These are phyloP conservation scores for Choreutis nemorana DNA, from an alignment of 2,888 invertebrate species.

Conservation along the genomic window DNA sequence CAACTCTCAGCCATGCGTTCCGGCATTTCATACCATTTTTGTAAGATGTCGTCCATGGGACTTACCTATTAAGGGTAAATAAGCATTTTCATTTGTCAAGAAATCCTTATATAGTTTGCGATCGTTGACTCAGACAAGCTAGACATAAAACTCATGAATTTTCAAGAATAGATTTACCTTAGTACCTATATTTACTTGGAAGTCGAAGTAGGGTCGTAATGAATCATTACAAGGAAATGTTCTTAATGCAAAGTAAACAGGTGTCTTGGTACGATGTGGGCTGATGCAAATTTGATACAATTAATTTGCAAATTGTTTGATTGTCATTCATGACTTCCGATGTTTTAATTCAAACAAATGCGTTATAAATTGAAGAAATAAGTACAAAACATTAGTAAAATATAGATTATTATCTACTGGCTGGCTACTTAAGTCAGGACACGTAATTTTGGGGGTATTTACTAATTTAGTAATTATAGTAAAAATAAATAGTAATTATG, in stretches of 20 bases:
- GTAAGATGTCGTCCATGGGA: slow-evolving; percentile 29
- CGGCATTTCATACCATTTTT: slow-evolving; percentile 47
- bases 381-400: no score
- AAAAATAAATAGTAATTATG: no score
- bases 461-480: no score
- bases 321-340: no score
- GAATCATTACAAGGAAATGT: slow-evolving; percentile 45
- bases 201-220: slow-evolving; percentile 18
- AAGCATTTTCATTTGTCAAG: slow-evolving; percentile 38
- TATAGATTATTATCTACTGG: no score
- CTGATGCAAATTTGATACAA: slow-evolving; percentile 29
- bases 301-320: no score
- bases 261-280: slow-evolving; percentile 29
- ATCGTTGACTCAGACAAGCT: slow-evolving; percentile 37
- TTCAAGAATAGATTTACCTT: slow-evolving; percentile 26
- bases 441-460: no score
- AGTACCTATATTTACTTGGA: slow-evolving; percentile 11
- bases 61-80: slow-evolving; percentile 41
- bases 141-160: slow-evolving; percentile 29
- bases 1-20: slow-evolving; percentile 30
- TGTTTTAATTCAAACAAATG: no score
- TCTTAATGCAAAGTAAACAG: slow-evolving; percentile 32
- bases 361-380: no score
- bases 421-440: no score
- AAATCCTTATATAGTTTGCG: slow-evolving; percentile 49